Evolutionary conservation across 2,888 invertebrate genomes (phyloP), one percentile per base, ranked within the genome.

Genomic region (Onthophagus sagittarius): DNA sequence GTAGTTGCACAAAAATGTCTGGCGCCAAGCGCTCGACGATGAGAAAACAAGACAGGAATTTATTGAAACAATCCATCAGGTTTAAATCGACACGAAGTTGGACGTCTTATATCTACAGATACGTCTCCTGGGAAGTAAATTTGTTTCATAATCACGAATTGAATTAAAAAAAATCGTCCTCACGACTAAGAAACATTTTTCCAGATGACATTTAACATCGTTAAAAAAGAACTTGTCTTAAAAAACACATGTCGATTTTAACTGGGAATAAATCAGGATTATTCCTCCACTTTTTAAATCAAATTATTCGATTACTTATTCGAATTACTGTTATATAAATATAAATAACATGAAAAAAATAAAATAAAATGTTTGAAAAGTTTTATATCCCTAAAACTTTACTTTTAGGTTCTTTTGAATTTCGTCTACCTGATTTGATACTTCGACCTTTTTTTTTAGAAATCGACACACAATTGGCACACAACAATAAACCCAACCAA

Each of bases 161-260:
- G 39, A 53, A 9, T 9, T 7, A 53, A 53, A 53, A 53, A 33
- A 53, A 53, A 53, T 23, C 23, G 23, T 23, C 23, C 23, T 23
- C 23, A 53, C 11, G 39, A 53, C 11, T 53, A n/a, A 67, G 15
- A 67, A 23, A 67, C 67, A 67, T 67, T 23, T 63, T 63, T 14
- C 15, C 14, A 63, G 63, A 23, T 53, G 39, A 67, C 67, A 23
- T n/a, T 6, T 31, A 67, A 67, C 23, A 23, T n/a, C 67, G 67
- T 23, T 32, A 67, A 67, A 67, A 67, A 67, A 67, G 32, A 67
- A 5, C 67, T 67, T 67, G 31, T 32, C 15, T 67, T 67, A 67
- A 67, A 32, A 31, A 67, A 67, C 67, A 67, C 67, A 67, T 67
- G 67, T 5, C 32, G 11, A 23, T 6, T 5, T 31, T 31, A 32